Percentiles rank a stretch among this genome's conserved stretches.
These are phyloP conservation scores for Leptatherina wallacei DNA, from an alignment of 2,797 vertebrate genomes.

Conservation along the genomic window DNA sequence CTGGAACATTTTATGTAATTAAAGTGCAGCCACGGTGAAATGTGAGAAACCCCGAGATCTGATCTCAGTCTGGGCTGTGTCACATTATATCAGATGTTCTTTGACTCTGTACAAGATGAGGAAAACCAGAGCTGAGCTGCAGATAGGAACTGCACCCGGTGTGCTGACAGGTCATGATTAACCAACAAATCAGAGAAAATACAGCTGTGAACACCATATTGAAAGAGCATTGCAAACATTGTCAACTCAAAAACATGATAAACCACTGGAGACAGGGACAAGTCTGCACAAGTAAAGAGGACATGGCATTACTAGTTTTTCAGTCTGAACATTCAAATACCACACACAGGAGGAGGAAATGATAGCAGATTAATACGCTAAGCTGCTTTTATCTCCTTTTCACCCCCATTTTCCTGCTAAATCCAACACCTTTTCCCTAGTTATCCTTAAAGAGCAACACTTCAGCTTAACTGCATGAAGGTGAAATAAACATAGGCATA, in stretches of 20 bases:
- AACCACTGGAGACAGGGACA: conserved; percentile 67
- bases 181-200: conserved; percentile 48
- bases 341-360: conserved; percentile 31
- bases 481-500: conserved; percentile 15
- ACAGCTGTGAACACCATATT: conserved; percentile 29
- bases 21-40: conserved; percentile 73
- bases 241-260: conserved; percentile 56
- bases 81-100: conserved; percentile 55
- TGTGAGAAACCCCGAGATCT: conserved; percentile 59
- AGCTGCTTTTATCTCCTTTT: conserved; percentile 20
- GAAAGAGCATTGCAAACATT: conserved; percentile 56
- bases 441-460: conserved; percentile 38
- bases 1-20: conserved; percentile 72
- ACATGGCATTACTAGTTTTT: conserved; percentile 23
- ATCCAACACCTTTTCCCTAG: conserved; percentile 39
- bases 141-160: conserved; percentile 18
- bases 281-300: conserved; percentile 66
- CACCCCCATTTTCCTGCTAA: conserved; percentile 28
- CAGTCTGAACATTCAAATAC: conserved; percentile 33
- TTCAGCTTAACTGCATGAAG: conserved; percentile 28
- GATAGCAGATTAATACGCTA: conserved; percentile 34
- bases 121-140: conserved; percentile 41
- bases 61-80: conserved; percentile 50
- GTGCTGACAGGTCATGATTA: conserved; percentile 44
- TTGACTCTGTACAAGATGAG: conserved; percentile 35